Percentiles rank a stretch among this genome's conserved stretches.
phyloP scores from a whole-genome alignment of 2,888 invertebrate genomes.

The Protophormia terraenovae region DNA sequence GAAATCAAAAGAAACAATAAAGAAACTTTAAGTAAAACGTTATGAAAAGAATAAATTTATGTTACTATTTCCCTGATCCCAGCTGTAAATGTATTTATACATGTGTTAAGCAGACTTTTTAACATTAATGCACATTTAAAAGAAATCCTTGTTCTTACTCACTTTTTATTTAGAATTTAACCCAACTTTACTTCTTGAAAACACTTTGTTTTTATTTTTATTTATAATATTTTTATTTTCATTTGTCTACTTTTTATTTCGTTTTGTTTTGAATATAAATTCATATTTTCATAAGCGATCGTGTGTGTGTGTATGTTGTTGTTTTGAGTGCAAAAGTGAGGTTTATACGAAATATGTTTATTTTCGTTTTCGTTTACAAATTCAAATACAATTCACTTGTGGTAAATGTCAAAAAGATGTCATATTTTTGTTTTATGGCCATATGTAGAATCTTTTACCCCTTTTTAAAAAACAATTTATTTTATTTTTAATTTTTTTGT shows the following conservation, averaged over 20 bases:
- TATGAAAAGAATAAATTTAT: too few species aligned
- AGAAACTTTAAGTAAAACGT: too few species aligned
- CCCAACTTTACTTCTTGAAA: slow-evolving; percentile 20
- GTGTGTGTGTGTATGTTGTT: neutral
- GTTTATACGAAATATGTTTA: slow-evolving; percentile 19
- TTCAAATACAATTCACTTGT: slow-evolving; percentile 63
- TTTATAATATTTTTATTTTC: neutral
- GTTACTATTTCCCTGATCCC: neutral
- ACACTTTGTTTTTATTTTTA: slow-evolving; percentile 12
- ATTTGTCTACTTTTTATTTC: slow-evolving; percentile 17
- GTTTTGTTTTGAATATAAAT: slow-evolving; percentile 37
- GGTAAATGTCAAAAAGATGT: slow-evolving; percentile 64
- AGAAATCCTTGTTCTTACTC: slow-evolving; percentile 34
- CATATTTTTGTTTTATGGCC: slow-evolving; percentile 56
- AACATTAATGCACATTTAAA: slow-evolving; percentile 26
- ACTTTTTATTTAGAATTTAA: slow-evolving; percentile 17
- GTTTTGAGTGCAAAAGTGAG: slow-evolving; percentile 30
- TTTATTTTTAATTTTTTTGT: slow-evolving; percentile 41
- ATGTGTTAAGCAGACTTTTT: slow-evolving; percentile 51
- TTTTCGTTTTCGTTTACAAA: slow-evolving; percentile 15
- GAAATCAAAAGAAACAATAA: too few species aligned
- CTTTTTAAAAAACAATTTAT: slow-evolving; percentile 53
- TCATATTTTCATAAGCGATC: slow-evolving; percentile 11
- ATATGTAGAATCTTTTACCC: slow-evolving; percentile 53
- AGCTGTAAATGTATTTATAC: neutral